phyloP scores from a whole-genome alignment of 2,888 invertebrate genomes.

The Agrotis clavis region DNA sequence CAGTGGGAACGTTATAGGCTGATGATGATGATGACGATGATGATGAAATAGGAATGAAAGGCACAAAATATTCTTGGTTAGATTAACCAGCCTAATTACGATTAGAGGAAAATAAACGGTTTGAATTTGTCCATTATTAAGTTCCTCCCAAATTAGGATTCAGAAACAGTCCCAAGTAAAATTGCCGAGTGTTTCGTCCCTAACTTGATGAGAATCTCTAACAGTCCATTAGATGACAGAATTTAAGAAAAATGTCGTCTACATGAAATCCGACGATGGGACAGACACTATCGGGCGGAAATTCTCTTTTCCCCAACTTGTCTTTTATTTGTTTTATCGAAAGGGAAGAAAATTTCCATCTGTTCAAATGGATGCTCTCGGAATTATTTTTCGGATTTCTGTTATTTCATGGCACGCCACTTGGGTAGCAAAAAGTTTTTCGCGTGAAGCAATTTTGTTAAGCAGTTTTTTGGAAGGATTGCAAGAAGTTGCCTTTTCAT shows the following conservation, averaged over 20 bases:
- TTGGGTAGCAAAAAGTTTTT: slow-evolving; percentile 61
- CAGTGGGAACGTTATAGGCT: no score
- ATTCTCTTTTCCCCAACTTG: slow-evolving; percentile 60
- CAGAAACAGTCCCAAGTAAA: background rate
- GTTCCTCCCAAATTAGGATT: slow-evolving; percentile 14
- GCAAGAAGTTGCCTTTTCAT: slow-evolving; percentile 36
- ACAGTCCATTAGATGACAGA: slow-evolving; percentile 31
- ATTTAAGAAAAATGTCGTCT: slow-evolving; percentile 52
- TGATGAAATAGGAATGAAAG: no score
- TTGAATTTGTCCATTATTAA: no score
- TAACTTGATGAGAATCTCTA: slow-evolving; percentile 44
- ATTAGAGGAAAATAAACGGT: no score
- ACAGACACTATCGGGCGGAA: slow-evolving; percentile 57
- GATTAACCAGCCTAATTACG: no score
- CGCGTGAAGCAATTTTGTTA: slow-evolving; percentile 48
- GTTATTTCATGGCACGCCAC: slow-evolving; percentile 59
- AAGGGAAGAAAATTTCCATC: slow-evolving; percentile 56
- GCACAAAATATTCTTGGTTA: no score
- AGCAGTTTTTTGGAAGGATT: slow-evolving; percentile 47
- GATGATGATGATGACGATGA: no score
- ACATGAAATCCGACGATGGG: slow-evolving; percentile 54
- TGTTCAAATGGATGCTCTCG: slow-evolving; percentile 52
- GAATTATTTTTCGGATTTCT: slow-evolving; percentile 62
- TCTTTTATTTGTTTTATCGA: slow-evolving; percentile 65
- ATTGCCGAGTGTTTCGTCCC: slow-evolving; percentile 8